Percentiles rank a stretch among this genome's conserved stretches.
These are phyloP conservation scores for Micropoecilia bifurca DNA, from an alignment of 2,797 vertebrate species.

Conservation along the genomic window DNA sequence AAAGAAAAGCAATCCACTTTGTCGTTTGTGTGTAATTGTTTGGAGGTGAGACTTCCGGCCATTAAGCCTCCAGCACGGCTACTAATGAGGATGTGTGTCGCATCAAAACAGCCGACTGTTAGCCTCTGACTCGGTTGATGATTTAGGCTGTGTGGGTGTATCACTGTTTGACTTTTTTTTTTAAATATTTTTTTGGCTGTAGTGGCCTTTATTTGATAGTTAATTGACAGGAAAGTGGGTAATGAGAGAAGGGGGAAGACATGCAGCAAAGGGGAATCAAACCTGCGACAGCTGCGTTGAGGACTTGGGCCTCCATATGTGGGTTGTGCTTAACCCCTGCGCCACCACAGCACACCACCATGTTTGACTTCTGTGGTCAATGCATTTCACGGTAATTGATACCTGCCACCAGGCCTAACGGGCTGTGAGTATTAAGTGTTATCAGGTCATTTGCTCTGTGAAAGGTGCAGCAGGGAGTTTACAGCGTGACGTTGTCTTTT, in stretches of 20 bases:
- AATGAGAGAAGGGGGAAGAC: too few species aligned
- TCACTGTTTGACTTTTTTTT: not conserved
- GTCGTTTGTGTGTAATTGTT: constrained; percentile 12
- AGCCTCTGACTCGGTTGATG: not conserved
- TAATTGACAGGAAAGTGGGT: too few species aligned
- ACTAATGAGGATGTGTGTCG: constrained; percentile 50
- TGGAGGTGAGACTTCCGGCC: constrained; percentile 21
- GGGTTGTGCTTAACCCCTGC: too few species aligned
- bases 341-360: not conserved
- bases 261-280: too few species aligned
- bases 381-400: not conserved
- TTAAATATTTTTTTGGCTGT: too few species aligned
- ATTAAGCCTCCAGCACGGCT: constrained; percentile 35
- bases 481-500: not conserved
- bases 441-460: not conserved
- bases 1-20: not conserved
- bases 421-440: not conserved
- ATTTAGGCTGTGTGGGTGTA: constrained; percentile 8
- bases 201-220: too few species aligned
- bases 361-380: not conserved
- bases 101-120: constrained; percentile 38
- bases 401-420: not conserved
- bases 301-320: too few species aligned
- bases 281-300: too few species aligned
- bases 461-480: not conserved